Base-by-base conservation (phyloP, 2,113 vertebrate species). In the Lepisosteus osseus region DNA sequence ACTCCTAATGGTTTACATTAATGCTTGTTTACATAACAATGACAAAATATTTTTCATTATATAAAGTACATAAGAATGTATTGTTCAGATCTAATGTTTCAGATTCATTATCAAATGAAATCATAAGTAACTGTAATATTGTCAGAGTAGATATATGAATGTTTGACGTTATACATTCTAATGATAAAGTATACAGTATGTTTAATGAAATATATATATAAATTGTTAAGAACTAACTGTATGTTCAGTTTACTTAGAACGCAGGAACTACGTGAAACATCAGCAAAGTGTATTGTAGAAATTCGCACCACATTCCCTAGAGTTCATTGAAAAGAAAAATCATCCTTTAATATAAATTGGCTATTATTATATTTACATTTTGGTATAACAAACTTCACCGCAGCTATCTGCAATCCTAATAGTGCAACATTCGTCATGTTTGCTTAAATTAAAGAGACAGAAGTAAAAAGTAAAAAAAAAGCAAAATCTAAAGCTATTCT, bases 1-100 rank as follows among this genome's bases (percentile, higher is more conserved):
- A 92, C 94, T 71, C 88, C 91, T 11, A 94, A 94, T 71, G 94
- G 94, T 80, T 89, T 95, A 84, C 93, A 86, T 78, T 95, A 80
- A 92, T 14, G 78, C 29, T 40, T 65, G 57, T 59, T 14, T n/a
- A 59, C 11, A 2, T 13, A 2, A 59, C 64, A 17, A 12, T 55
- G n/a, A 11, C 15, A 51, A 13, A 3, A 8, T 2, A 56, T 14
- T 41, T 61, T 54, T 67, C 17, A 71, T 47, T 65, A 54, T 51
- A 62, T 55, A 59, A 40, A 56, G 45, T 64, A 40, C 57, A 57
- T 47, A 68, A 14, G 67, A 51, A 71, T 63, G 68, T 72, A 73
- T 71, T 72, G 47, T 64, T 67, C 71, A 54, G 54, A 57, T 69
- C 86, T 76, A 73, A 44, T 79, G 54, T 80, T 74, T 77, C 57